Conservation (phyloP, 2,797 vertebrate species). For the Pelochelys cantorii region DNA sequence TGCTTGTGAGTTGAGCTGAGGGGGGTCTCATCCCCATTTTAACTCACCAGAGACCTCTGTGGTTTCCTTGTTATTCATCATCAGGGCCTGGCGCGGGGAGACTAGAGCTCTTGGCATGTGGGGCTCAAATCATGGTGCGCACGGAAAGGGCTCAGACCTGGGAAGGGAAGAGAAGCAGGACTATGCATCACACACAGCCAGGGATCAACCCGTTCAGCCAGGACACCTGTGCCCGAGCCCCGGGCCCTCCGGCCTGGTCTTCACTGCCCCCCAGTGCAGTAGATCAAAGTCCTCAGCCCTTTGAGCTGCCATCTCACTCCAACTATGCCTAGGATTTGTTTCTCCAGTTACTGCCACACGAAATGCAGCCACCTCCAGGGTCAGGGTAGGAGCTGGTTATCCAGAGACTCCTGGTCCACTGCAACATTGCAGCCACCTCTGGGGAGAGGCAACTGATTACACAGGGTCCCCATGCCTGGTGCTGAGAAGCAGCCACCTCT, state of each 20-base stretch:
- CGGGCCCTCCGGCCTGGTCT: background rate
- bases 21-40: background rate
- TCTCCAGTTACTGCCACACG: background rate
- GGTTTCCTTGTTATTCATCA: slow-evolving; percentile 82
- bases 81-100: slow-evolving; percentile 48
- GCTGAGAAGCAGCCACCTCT: too few relatives aligned
- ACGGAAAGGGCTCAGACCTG: background rate
- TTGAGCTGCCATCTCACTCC: fast-evolving
- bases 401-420: too few relatives aligned
- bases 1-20: fast-evolving
- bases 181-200: background rate
- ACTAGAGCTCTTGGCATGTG: slow-evolving; percentile 64
- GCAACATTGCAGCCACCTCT: background rate
- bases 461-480: too few relatives aligned
- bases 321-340: fast-evolving
- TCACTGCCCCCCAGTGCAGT: background rate
- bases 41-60: slow-evolving; percentile 80
- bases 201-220: background rate
- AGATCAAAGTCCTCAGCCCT: background rate
- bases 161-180: background rate
- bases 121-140: slow-evolving; percentile 62
- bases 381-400: too few relatives aligned
- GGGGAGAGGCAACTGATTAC: background rate
- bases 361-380: background rate
- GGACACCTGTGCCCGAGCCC: background rate